Evolutionary conservation across 2,113 vertebrate genomes (phyloP), one percentile per base, ranked within the genome.

Genomic region (Sclerurus mexicanus): DNA sequence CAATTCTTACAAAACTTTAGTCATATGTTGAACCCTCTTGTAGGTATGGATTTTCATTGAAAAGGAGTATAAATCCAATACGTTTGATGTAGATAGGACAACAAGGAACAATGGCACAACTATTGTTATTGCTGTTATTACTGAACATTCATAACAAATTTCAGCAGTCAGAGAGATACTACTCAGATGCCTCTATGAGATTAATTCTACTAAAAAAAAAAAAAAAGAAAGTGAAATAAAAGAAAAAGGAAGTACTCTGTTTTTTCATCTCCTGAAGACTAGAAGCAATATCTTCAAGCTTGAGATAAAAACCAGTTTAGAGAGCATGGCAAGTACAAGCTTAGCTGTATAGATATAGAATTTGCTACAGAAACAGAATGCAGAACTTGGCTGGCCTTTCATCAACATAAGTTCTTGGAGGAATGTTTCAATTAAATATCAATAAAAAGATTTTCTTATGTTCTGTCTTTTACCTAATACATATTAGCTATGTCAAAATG

Each of bases 221-320:
- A 7, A 31, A 37, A 44, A 20, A 19, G 27, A 2, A 20, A n/a
- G n/a, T 16, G 60, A 47, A 46, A 66, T 15, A 19, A 27, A 28
- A 35, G 0, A 10, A 19, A 30, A 60, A 17, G 2, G 4, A 58
- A 66, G 0, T 1, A 2, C 4, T 75, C 9, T 53, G 4, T 15
- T 44, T 72, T 63, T 74, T 47, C 6, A 24, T 42, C 8, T 75
- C 56, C n/a, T 35, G 8, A 14, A 4, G 7, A 77, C 72, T 62
- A 74, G 28, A 83, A 55, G 7, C 6, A 62, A 6, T 14, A 27
- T 33, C 24, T 74, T 90, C 18, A 71, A 50, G 7, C 4, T 44
- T 69, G 42, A 50, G 6, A 12, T 2, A 21, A 55, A 74, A 64
- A 17, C 8, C 3, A 9, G 12, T 66, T 89, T 52, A 56, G 47